Base-by-base conservation (phyloP, 2,888 invertebrate genomes). In the Harpalus rubripes region DNA sequence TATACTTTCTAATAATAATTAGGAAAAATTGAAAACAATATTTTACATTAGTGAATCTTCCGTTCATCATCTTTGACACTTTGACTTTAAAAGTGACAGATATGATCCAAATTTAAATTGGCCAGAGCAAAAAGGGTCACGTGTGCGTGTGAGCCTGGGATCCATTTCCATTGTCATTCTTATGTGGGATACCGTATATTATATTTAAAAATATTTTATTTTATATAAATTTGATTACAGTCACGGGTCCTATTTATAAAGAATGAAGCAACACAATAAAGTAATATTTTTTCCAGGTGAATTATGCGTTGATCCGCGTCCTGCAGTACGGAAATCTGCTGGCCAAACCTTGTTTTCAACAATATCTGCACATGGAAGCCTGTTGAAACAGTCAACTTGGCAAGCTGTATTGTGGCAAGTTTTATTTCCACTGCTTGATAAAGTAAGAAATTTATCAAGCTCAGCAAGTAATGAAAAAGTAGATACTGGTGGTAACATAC, bases 291-390 rank as follows among this genome's bases (percentile, higher is more conserved):
- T 32, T 32, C 5, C 86, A 95, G 95, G 96, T 63, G 97, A 97
- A 90, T 92, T 99, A 58, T 99, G 99, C 90, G 98, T 99, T 63
- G 99, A 99, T 91, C 92, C 96, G 8, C 94, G 99, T 22, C 99
- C 99, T 0, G 98, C 99, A 0, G 98, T 99, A 0, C 94, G 99
- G 5, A 98, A 99, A 91, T 98, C 98, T 5, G 98, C 99, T 7
- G 97, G 98, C 72, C 99, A 99, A 92, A 99, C 99, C 0, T 92
- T 99, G 83, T 99, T 99, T 92, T 98, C 98, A 76, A 99, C 99
- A 16, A 97, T 99, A 89, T 96, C 98, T 0, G 98, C 99, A 0
- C 99, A 99, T 92, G 98, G 98, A 44, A 94, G 95, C 65, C 93
- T 98, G 85, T 92, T 99, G 32, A 95, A 96, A 91, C 94, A 95